Base-by-base conservation (phyloP, 2,888 invertebrate species). In the Schizotus pectinicornis region DNA sequence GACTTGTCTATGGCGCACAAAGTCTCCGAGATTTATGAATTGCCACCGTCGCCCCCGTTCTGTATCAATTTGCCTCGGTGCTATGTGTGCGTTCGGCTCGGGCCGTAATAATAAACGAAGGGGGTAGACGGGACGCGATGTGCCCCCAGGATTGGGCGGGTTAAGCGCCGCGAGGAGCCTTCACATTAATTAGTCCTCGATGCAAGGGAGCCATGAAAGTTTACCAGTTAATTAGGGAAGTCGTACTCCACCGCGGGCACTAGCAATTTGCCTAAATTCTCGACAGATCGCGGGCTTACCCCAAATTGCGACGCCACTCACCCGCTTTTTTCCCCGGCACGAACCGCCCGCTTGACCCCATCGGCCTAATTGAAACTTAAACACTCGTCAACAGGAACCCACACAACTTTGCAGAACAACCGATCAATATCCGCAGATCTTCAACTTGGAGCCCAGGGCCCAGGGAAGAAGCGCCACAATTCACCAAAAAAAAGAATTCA, bases 161-260 rank as follows among this genome's bases (percentile, higher is more conserved):
- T 67, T 72, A 70, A 71, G 64, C 69, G 72, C 67, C 69, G 68
- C 68, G 67, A 66, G 67, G 70, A 71, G 65, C 65, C 69, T 70
- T 67, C 65, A 74, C 77, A 77, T 79, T 79, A 80, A 80, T 80
- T 80, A 80, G 79, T 73, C 74, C 77, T 76, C 77, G 74, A 76
- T 77, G 77, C 75, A 70, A 71, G 77, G 77, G 78, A 77, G 75
- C 74, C 77, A 75, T 77, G 79, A 78, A 80, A 80, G 79, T 80
- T 80, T 80, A 79, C 79, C 79, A 80, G 80, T 80, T 80, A 80
- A 80, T 80, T 80, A 79, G 79, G 76, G 74, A 73, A 76, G 74
- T 74, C 76, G 71, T 72, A 70, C 71, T 64, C 69, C 72, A 72
- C 72, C 71, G 72, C 69, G 69, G 70, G 70, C 74, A 71, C 68